Base-by-base conservation (phyloP, 2,888 invertebrate species). In the Hesperia comma region DNA sequence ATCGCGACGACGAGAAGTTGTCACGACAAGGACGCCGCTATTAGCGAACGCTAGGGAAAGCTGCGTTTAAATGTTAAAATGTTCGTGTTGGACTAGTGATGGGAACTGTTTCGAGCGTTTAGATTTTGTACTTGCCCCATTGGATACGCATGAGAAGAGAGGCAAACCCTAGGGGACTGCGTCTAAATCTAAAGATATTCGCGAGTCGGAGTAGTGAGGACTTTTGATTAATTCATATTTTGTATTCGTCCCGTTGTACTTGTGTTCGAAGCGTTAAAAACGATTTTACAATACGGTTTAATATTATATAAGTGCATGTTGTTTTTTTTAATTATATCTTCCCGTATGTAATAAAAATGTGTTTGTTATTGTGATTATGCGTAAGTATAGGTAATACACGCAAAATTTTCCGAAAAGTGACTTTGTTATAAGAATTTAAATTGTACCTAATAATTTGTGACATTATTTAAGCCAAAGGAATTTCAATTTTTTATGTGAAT, bases 11-110 rank as follows among this genome's bases (percentile, higher is more conserved):
- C 91, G 95, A 77, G 95, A 95, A 83, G 94, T 95, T 15, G 95
- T 95, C 67, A 95, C 95, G 0, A 95, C 95, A 41, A 89, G 95
- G 80, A 95, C 95, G 55, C 95, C 95, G 0, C 90, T 95, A n/a
- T 93, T 95, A 83, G 95, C 95, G 32, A 95, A 94, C 80, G 85
- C 92, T 1, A 93, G 95, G 76, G 95, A 95, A 81, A 95, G 95
- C 84, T 95, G 95, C 81, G 95, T 95, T 78, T 78, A 79, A 67
- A 71, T 26, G 5, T 19, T 26, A 26, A 49, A 49, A 17, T 4
- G 2, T 14, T 14, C 17, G 6, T 19, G 33, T 41, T 55, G 32
- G 26, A 40, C 43, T 54, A 26, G 15, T 41, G 21, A 21, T 19
- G 53, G 8, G 54, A 32, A 62, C 54, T 62, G 54, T 37, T 53